phyloP scores from a whole-genome alignment of 2,888 invertebrate species.

The Epiperipatus broadwayi region DNA sequence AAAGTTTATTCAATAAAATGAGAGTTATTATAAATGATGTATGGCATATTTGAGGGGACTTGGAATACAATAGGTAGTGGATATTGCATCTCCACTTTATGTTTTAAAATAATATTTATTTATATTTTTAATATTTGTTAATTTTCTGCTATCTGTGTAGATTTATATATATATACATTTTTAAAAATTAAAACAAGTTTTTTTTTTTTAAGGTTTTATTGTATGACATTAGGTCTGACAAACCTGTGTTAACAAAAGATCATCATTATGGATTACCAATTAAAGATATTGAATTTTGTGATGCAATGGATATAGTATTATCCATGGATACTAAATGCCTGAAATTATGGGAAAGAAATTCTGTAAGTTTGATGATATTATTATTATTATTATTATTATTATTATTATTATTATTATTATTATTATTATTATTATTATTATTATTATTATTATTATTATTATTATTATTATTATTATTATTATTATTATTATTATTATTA shows the following conservation, averaged over 20 bases:
- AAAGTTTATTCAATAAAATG: no score
- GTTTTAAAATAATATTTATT: neutral
- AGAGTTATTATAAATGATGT: no score
- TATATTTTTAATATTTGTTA: constrained; percentile 1
- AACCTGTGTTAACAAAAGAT: constrained; percentile 73
- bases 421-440: no score
- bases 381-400: no score
- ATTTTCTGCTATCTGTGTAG: neutral
- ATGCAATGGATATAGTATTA: constrained; percentile 50
- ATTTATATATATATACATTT: constrained; percentile 8
- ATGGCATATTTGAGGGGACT: no score
- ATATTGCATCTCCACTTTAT: neutral
- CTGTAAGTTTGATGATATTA: constrained; percentile 45
- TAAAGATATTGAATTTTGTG: constrained; percentile 63
- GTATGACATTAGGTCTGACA: constrained; percentile 79
- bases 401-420: no score
- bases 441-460: no score
- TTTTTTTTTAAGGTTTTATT: constrained; percentile 37
- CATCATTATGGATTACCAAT: constrained; percentile 86
- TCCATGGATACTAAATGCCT: constrained; percentile 71
- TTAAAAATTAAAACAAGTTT: neutral
- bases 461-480: no score
- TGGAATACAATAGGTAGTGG: no score
- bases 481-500: no score
- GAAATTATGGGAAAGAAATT: constrained; percentile 75